A percentile compares a stretch with the other conserved stretches of the same genome.
Evolutionary conservation across 1,140 invertebrate genomes (phyloP).

Genomic region (Daktulosphaira vitifoliae): DNA sequence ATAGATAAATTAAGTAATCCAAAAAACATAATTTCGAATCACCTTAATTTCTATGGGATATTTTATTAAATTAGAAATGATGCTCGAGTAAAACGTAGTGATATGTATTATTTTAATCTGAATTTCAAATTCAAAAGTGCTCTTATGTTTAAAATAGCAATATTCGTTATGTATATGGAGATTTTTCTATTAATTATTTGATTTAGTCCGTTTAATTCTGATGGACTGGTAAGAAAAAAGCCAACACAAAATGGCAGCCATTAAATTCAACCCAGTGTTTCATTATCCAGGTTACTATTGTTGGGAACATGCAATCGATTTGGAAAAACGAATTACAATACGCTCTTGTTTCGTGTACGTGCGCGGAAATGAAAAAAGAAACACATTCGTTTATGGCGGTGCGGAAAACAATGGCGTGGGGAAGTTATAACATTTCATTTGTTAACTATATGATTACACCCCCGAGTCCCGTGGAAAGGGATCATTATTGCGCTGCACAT

Average conservation of each 20-base stretch:
- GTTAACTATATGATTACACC: conserved; percentile 14
- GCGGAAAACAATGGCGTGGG: neutral
- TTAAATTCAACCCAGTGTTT: neutral
- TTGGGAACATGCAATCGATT: neutral
- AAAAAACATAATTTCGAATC: no score
- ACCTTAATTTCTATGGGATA: no score
- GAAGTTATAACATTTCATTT: conserved; percentile 17
- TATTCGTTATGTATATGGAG: no score
- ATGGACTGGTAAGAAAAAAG: neutral
- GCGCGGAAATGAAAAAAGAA: conserved; percentile 26
- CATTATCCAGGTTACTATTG: neutral
- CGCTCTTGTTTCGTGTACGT: conserved; percentile 2
- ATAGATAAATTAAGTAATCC: no score
- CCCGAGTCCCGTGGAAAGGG: neutral
- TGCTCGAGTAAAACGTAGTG: no score
- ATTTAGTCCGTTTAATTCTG: no score
- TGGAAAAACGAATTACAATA: neutral
- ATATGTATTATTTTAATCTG: no score
- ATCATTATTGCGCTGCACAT: neutral
- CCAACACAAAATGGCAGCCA: neutral
- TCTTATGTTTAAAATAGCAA: no score
- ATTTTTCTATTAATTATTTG: no score
- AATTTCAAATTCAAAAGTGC: no score
- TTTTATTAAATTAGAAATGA: no score
- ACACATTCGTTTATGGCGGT: no score